Base-by-base conservation (phyloP, 2,113 vertebrate species). In the Anseranas semipalmata region DNA sequence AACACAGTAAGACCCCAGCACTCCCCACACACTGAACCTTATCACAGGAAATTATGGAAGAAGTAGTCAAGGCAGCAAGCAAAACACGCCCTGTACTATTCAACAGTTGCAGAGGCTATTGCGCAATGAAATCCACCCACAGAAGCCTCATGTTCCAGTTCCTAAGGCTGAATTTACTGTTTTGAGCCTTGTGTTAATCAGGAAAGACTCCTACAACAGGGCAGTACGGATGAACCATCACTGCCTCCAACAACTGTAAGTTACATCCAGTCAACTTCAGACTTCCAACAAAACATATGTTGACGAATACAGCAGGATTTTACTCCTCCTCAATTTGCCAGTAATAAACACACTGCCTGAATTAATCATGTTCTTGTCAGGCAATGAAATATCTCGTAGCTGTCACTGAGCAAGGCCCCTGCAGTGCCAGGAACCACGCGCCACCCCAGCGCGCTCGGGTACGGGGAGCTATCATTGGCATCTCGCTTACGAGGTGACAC, bases 301-400 rank as follows among this genome's bases (percentile, higher is more conserved):
- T 88, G 83, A 78, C 71, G 35, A 90, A 90, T 90, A 84, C 28
- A 72, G 59, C 9, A 92, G 43, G 16, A 87, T 92, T 77, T 86
- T 81, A 81, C 79, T 92, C 76, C 92, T 93, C 79, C 43, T 93
- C 79, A 81, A 60, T 59, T 84, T 92, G 46, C 46, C 35, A 65
- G 65, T 84, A 93, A 93, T 90, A 96, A 96, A 90, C 9, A 17
- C 43, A 72, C 27, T 59, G 32, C 37, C 63, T 78, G 85, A 88
- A 90, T 93, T 90, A 96, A 92, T 95, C 83, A 89, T 46, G 10
- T 56, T 84, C 76, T 93, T 92, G 35, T 87, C 79, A 93, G 59
- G 90, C 55, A 90, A 48, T 75, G 65, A 88, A 83, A 89, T 72
- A 71, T 32, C 0, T 15, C 68, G 56, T 60, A 87, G 30, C 35